Evolutionary conservation across 2,888 invertebrate species (phyloP).

Genomic region (Caenorhabditis sp.): DNA sequence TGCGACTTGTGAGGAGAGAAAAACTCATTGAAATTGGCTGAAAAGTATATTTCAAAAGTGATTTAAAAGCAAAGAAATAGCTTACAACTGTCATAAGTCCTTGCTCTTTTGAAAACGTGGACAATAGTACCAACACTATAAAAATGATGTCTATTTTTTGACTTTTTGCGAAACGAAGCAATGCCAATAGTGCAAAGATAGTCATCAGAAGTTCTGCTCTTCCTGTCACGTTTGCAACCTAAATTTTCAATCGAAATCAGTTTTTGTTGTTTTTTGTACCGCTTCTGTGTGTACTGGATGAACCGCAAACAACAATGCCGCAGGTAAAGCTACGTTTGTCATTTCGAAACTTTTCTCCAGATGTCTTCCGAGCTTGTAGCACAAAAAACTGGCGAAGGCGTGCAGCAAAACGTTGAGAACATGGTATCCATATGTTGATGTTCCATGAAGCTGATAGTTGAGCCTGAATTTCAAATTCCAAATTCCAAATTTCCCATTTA

Average conservation of each 20-base stretch:
- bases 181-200: constrained; percentile 88
- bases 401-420: constrained; percentile 89
- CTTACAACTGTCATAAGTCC: constrained; percentile 93
- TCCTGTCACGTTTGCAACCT: constrained; percentile 93
- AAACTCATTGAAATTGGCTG: constrained; percentile 50
- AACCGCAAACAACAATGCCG: constrained; percentile 90
- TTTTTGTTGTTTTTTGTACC: constrained; percentile 84
- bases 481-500: not conserved
- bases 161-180: constrained; percentile 83
- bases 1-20: not conserved
- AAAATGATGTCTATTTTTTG: constrained; percentile 9
- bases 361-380: constrained; percentile 57
- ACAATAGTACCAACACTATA: constrained; percentile 18
- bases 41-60: constrained; percentile 1
- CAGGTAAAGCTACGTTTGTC: constrained; percentile 83
- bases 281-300: constrained; percentile 96
- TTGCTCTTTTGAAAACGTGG: constrained; percentile 91
- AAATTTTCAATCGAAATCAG: not conserved
- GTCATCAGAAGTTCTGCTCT: constrained; percentile 93
- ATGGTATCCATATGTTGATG: constrained; percentile 86
- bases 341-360: too few relatives aligned
- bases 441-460: constrained; percentile 86
- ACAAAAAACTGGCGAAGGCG: constrained; percentile 85
- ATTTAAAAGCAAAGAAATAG: not conserved
- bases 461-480: constrained; percentile 79